Conservation (phyloP, 2,113 vertebrate genomes). For the Polypterus senegalus region DNA sequence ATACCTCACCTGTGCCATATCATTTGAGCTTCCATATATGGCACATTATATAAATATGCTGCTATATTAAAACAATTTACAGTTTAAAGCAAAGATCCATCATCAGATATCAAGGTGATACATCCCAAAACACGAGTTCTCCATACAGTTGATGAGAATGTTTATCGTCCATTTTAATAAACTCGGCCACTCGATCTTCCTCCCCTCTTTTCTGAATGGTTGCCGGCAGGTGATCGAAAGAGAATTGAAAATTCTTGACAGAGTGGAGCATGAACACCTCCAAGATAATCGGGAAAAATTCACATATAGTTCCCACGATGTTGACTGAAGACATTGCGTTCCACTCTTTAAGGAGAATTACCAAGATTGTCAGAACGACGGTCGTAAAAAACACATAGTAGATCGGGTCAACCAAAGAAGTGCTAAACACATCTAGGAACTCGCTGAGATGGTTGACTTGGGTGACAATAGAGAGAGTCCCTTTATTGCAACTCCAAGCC, state of each 20-base stretch:
- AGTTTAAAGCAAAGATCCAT: no score
- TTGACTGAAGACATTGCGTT: conserved; percentile 62
- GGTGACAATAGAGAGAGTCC: conserved; percentile 70
- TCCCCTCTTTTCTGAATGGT: conserved; percentile 28
- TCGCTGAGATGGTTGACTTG: conserved; percentile 96
- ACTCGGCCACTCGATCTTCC: conserved; percentile 25
- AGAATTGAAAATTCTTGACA: conserved; percentile 71
- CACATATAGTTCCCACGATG: conserved; percentile 67
- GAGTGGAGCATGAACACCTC: conserved; percentile 86
- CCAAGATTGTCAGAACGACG: conserved; percentile 71
- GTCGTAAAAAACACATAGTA: conserved; percentile 93
- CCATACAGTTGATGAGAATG: conserved; percentile 72
- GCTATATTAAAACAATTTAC: no score
- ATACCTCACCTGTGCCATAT: no score
- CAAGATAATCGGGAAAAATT: conserved; percentile 79
- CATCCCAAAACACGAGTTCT: conserved; percentile 54
- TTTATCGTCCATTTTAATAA: conserved; percentile 64
- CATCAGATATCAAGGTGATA: no score
- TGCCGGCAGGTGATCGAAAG: conserved; percentile 43
- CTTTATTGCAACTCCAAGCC: conserved; percentile 74
- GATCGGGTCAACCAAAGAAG: conserved; percentile 86
- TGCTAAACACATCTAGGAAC: conserved; percentile 84
- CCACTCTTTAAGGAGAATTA: conserved; percentile 95
- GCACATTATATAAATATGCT: no score
- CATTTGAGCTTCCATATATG: no score